Evolutionary conservation across 2,113 vertebrate genomes (phyloP).

Genomic region (Muntiacus muntjak): DNA sequence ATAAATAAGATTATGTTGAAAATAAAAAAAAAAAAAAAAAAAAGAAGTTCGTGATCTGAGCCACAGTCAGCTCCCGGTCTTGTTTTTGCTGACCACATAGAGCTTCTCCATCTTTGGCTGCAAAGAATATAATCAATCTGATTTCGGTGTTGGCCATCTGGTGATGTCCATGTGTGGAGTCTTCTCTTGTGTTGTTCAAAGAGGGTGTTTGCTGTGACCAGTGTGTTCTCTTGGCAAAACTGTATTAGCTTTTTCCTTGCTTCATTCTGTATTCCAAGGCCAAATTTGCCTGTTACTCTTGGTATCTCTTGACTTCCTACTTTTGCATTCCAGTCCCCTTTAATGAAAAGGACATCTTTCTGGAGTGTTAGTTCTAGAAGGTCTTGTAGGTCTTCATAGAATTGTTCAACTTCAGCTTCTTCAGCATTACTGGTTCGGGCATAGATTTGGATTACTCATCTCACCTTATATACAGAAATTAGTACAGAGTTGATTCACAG

Average conservation of each 20-base stretch:
- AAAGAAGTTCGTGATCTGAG: background rate
- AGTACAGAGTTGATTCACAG: background rate
- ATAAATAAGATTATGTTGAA: no score
- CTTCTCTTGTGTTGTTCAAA: background rate
- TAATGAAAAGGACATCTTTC: background rate
- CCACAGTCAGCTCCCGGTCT: background rate
- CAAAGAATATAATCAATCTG: background rate
- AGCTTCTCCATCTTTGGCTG: background rate
- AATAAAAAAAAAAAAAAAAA: no score
- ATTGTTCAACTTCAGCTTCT: background rate
- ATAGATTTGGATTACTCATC: background rate
- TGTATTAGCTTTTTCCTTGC: background rate
- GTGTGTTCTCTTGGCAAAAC: background rate
- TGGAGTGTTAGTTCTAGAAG: background rate
- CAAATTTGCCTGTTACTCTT: background rate
- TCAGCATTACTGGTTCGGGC: background rate
- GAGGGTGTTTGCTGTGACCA: background rate
- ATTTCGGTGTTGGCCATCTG: background rate
- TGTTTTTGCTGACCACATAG: background rate
- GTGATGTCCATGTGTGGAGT: background rate
- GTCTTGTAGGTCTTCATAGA: background rate
- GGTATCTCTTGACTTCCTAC: background rate
- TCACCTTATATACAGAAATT: background rate
- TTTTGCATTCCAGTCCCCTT: background rate
- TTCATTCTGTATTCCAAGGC: background rate